Conservation (phyloP, 2,797 vertebrate genomes). For the Gastrophryne carolinensis region DNA sequence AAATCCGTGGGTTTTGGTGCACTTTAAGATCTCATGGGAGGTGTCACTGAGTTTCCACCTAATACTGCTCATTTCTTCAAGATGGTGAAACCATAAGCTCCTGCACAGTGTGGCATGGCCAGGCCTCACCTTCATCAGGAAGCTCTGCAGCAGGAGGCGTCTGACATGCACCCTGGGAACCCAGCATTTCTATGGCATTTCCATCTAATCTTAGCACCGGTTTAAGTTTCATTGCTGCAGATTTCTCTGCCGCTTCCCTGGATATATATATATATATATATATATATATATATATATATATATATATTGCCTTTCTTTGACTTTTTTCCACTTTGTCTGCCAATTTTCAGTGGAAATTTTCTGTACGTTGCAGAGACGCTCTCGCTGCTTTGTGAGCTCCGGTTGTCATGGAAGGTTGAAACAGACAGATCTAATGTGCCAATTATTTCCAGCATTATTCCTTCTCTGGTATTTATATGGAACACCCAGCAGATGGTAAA, state of each 20-base stretch:
- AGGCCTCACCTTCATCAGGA: too few species aligned
- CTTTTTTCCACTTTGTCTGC: slow-evolving; percentile 42
- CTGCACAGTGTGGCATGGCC: too few species aligned
- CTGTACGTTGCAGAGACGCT: slow-evolving; percentile 4
- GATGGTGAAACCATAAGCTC: too few species aligned
- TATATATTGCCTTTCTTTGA: not conserved
- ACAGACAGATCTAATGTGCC: slow-evolving; percentile 34
- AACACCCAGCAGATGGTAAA: slow-evolving; percentile 44
- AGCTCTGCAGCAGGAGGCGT: not conserved
- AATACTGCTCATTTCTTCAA: too few species aligned
- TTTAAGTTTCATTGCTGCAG: slow-evolving; percentile 28
- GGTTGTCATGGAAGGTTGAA: slow-evolving; percentile 46
- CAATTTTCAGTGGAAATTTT: slow-evolving; percentile 27
- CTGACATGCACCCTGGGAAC: too few species aligned
- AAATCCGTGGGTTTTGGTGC: too few species aligned
- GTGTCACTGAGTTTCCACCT: too few species aligned
- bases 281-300: too few species aligned
- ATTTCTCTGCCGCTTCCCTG: not conserved
- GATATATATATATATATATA: too few species aligned
- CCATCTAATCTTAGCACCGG: slow-evolving; percentile 17
- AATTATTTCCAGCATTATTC: slow-evolving; percentile 39
- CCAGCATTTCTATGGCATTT: too few species aligned
- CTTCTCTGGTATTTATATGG: slow-evolving; percentile 36
- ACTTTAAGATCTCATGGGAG: too few species aligned
- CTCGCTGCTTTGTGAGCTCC: not conserved